These are phyloP conservation scores for Diplodus puntazzo DNA, from an alignment of 2,797 vertebrate genomes.

Conservation along the genomic window DNA sequence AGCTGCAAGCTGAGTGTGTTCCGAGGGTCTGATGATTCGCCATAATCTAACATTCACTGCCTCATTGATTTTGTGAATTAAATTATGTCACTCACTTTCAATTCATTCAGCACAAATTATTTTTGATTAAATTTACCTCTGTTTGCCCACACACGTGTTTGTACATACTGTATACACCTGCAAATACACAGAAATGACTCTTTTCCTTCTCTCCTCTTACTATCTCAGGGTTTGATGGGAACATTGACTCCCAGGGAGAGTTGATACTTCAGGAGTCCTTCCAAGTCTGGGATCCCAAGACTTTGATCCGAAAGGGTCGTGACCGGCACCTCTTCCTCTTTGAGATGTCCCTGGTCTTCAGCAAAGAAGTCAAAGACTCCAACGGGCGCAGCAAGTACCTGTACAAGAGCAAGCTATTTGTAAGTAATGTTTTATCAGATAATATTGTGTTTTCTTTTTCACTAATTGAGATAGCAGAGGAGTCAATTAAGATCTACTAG, in stretches of 20 bases:
- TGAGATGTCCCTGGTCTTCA: constrained; percentile 98
- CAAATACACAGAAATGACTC: background rate
- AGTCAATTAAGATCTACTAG: background rate
- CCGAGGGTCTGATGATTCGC: constrained; percentile 5
- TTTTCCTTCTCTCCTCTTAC: background rate
- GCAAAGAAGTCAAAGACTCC: constrained; percentile 99
- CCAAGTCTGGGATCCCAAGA: constrained; percentile 99
- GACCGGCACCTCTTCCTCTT: constrained; percentile 99
- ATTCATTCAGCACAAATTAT: constrained; percentile 7
- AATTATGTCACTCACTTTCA: constrained; percentile 4
- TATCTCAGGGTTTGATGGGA: constrained; percentile 95
- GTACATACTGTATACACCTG: constrained; percentile 10
- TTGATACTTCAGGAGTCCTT: constrained; percentile 99
- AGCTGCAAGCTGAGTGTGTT: background rate
- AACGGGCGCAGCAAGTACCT: constrained; percentile 98
- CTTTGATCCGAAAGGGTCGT: constrained; percentile 96
- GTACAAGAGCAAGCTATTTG: constrained; percentile 95
- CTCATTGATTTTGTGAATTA: constrained; percentile 3
- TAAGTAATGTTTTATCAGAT: constrained; percentile 79
- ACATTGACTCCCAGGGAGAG: constrained; percentile 98
- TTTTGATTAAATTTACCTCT: constrained; percentile 21
- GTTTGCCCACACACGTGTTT: constrained; percentile 27
- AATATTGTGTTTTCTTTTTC: background rate
- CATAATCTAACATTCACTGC: background rate
- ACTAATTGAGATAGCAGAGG: background rate